Evolutionary conservation across 2,888 invertebrate species (phyloP).

Genomic region (Latrodectus elegans): DNA sequence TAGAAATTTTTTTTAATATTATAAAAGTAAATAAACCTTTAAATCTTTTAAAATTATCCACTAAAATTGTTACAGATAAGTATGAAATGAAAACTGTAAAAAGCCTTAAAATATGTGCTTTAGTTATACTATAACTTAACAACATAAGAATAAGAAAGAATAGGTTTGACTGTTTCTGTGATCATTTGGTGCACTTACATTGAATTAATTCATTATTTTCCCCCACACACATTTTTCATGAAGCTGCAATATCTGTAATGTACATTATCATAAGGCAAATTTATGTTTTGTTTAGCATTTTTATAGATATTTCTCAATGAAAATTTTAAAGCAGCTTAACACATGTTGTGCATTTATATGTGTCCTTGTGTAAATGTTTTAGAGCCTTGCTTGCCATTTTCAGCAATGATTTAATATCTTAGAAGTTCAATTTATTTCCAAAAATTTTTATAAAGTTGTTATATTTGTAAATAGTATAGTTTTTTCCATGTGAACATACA

Average conservation of each 20-base stretch:
- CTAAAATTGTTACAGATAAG: no score
- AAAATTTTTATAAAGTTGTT: background rate
- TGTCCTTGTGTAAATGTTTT: background rate
- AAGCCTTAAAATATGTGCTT: no score
- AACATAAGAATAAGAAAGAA: no score
- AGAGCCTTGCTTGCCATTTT: conserved; percentile 5
- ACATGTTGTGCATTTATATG: background rate
- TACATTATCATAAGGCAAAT: background rate
- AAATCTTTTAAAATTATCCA: no score
- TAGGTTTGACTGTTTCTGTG: background rate
- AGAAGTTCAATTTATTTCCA: background rate
- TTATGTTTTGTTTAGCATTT: background rate
- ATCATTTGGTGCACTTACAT: conserved; percentile 3
- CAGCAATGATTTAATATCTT: background rate
- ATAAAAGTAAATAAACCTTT: no score
- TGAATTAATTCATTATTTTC: background rate
- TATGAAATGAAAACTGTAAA: no score
- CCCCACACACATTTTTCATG: background rate
- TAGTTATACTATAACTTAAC: no score
- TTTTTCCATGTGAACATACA: background rate
- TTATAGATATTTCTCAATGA: background rate
- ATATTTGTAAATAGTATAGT: background rate
- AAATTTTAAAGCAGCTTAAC: background rate
- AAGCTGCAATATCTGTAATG: background rate
- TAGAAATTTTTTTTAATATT: no score